phyloP scores from a whole-genome alignment of 2,113 vertebrate genomes.

The Oncorhynchus kisutch region DNA sequence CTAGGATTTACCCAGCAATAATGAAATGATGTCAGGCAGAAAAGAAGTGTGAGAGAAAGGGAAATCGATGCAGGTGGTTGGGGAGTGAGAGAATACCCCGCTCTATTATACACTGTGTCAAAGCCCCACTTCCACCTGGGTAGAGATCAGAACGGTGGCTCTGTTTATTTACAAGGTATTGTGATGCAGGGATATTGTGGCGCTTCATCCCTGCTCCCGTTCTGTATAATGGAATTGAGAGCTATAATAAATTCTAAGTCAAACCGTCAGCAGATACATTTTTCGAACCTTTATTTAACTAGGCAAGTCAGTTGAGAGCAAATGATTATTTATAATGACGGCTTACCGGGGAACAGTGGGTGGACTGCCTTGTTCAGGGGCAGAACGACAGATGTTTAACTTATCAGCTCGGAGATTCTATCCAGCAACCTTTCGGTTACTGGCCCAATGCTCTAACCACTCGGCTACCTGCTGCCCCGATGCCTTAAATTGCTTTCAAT shows the following conservation, averaged over 20 bases:
- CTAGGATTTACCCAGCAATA: slow-evolving; percentile 43
- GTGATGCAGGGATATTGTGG: slow-evolving; percentile 35
- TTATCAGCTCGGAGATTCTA: too few relatives aligned
- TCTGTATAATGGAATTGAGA: slow-evolving; percentile 68
- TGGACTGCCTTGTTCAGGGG: too few relatives aligned
- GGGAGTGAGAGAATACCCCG: background rate
- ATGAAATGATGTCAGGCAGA: background rate
- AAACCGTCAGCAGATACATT: slow-evolving; percentile 52
- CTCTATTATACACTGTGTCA: background rate
- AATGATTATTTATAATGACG: too few relatives aligned
- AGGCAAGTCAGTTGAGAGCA: too few relatives aligned
- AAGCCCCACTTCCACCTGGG: background rate
- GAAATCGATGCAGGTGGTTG: background rate
- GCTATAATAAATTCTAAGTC: slow-evolving; percentile 66
- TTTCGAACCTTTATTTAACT: too few relatives aligned
- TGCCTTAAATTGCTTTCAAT: slow-evolving; percentile 71
- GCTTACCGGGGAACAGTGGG: too few relatives aligned
- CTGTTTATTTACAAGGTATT: slow-evolving; percentile 62
- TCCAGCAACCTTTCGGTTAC: too few relatives aligned
- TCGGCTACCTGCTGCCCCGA: background rate
- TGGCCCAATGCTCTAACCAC: too few relatives aligned
- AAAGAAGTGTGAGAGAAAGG: background rate
- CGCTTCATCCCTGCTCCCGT: slow-evolving; percentile 59
- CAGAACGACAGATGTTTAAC: too few relatives aligned
- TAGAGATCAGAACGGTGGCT: background rate